Percentiles rank a stretch among this genome's conserved stretches.
Evolutionary conservation across 2,888 invertebrate species (phyloP).

Genomic region (Neoscelio sp.): DNA sequence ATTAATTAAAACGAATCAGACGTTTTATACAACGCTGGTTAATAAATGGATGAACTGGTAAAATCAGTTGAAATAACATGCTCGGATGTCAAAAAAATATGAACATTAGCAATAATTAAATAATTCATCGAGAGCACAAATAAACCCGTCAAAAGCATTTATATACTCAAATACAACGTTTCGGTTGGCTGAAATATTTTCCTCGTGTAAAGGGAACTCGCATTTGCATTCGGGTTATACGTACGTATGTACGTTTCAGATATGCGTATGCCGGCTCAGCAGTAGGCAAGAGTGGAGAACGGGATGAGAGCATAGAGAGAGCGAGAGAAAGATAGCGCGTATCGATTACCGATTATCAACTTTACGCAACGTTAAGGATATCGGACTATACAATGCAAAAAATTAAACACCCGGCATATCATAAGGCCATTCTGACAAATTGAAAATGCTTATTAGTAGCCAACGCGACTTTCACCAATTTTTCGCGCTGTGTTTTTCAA

Average conservation of each 20-base stretch:
- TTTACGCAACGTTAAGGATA: constrained; percentile 29
- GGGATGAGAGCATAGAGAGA: no score
- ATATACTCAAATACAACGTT: constrained; percentile 11
- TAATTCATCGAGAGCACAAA: constrained; percentile 19
- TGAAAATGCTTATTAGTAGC: constrained; percentile 28
- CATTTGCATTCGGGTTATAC: neutral
- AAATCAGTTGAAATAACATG: no score
- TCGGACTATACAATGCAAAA: constrained; percentile 21
- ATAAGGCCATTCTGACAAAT: neutral
- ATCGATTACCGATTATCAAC: constrained; percentile 56
- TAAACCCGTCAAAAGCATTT: constrained; percentile 12
- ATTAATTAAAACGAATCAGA: no score
- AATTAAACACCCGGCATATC: constrained; percentile 10
- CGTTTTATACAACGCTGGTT: no score
- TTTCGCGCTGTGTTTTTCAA: neutral
- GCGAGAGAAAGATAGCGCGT: constrained; percentile 41
- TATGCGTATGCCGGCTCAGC: neutral
- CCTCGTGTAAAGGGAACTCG: constrained; percentile 10
- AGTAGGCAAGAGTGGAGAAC: neutral
- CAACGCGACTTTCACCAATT: no score
- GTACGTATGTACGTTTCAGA: neutral
- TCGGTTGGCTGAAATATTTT: constrained; percentile 22
- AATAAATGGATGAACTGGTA: no score
- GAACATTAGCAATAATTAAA: constrained; percentile 24
- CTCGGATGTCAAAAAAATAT: no score